Evolutionary conservation across 92 coral and sea anemone species (phyloP), one percentile per base, ranked within the genome.

Genomic region (Bergia sp.): DNA sequence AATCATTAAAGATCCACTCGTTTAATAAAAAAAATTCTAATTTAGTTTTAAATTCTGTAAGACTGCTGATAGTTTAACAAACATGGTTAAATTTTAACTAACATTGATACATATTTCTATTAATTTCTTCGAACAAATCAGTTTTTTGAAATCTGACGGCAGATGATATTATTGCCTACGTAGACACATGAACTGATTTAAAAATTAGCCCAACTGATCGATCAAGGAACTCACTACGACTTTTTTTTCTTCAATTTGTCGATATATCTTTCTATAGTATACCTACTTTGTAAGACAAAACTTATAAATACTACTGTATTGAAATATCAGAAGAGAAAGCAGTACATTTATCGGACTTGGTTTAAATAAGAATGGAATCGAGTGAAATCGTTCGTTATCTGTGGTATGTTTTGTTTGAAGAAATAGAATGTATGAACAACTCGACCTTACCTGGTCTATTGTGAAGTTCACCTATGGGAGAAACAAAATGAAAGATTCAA

Each of bases 391-490:
- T 10, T 29, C 64, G 41, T 39, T 29, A 55, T 74, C 42, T 65
- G 79, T 69, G 16, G 50, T 5, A 43, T 18, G 42, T 65, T 49
- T 75, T 47, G 18, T 36, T 44, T 44, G 12, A 57, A 65, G 15
- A 20, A 15, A 10, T 20, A 12, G 57, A 75, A 47, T 64, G 69
- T 44, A 86, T 75, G 45, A 61, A 44, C 44, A 79, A 0, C 7
- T 67, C 50, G 36, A 16, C 15, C 98, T 91, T 89, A 96, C 99
- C 99, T 96, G 99, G 84, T 95, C 99, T 88, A 95, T 93, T 88
- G 99, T 96, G 86, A 96, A 96, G 93, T 96, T 96, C 96, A 93
- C 95, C 99, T 96, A 84, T 0, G 78, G 79, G 76, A 73, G 53
- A 72, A 81, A 82, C 80, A 49, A 83, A 9, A 23, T 58, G 73